phyloP scores from a whole-genome alignment of 2,888 invertebrate genomes.

The Therioaphis trifolii region DNA sequence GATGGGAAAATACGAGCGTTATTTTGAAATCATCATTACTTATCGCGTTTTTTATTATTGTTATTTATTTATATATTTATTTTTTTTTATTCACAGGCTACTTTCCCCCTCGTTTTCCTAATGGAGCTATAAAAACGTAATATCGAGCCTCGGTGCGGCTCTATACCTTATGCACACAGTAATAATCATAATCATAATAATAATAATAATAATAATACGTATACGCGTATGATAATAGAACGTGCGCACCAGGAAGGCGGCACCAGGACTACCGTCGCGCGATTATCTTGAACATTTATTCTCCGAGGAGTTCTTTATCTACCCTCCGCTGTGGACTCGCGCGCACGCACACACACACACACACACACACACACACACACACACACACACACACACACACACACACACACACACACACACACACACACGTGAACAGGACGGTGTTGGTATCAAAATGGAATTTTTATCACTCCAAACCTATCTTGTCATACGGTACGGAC shows the following conservation, averaged over 20 bases:
- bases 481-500: slow-evolving; percentile 28
- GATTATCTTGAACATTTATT: slow-evolving; percentile 59
- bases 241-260: background rate
- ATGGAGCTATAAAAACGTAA: slow-evolving; percentile 25
- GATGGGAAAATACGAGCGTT: background rate
- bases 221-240: background rate
- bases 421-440: too few relatives aligned
- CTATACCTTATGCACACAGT: background rate
- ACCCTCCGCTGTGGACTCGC: slow-evolving; percentile 6
- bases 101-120: slow-evolving; percentile 22
- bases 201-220: too few relatives aligned
- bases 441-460: slow-evolving; percentile 51
- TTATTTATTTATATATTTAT: too few relatives aligned
- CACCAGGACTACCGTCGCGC: background rate
- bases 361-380: background rate
- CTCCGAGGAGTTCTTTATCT: slow-evolving; percentile 59
- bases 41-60: background rate
- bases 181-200: background rate
- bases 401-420: background rate
- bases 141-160: background rate
- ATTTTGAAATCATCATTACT: slow-evolving; percentile 1
- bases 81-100: background rate
- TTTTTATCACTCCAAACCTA: slow-evolving; percentile 55
- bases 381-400: background rate
- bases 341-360: background rate